A percentile compares a stretch with the other conserved stretches of the same genome.
Conservation (phyloP, 1,140 invertebrate species). For the Drosophila mayri region DNA sequence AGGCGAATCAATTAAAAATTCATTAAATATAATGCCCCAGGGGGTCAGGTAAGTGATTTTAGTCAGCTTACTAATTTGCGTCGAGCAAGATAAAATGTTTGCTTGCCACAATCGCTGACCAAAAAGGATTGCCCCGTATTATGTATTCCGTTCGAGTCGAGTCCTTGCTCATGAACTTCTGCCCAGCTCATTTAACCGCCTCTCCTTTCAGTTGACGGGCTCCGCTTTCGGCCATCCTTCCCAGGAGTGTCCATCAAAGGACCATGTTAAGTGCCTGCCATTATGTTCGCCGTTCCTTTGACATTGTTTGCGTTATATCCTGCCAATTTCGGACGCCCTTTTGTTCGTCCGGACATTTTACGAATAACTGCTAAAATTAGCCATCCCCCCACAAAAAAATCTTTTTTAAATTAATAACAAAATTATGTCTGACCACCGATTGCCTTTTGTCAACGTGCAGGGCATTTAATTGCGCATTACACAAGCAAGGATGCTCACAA, state of each 20-base stretch:
- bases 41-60: slow-evolving; percentile 30
- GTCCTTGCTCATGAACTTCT: neutral
- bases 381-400: slow-evolving; percentile 1
- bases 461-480: slow-evolving; percentile 14
- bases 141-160: neutral
- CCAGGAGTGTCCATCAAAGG: slow-evolving; percentile 20
- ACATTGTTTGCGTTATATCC: slow-evolving; percentile 29
- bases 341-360: neutral
- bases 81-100: slow-evolving; percentile 19
- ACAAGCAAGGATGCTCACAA: neutral
- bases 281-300: slow-evolving; percentile 26
- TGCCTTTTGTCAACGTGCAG: neutral
- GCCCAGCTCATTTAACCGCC: neutral
- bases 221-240: neutral
- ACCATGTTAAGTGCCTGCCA: slow-evolving; percentile 19
- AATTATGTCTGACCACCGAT: slow-evolving; percentile 7
- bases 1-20: slow-evolving; percentile 42
- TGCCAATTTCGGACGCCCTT: slow-evolving; percentile 19
- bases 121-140: slow-evolving; percentile 9
- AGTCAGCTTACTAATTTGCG: slow-evolving; percentile 21
- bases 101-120: slow-evolving; percentile 5
- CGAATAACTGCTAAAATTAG: slow-evolving; percentile 21
- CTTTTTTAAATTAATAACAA: slow-evolving; percentile 29
- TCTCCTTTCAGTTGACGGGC: neutral
- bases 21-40: slow-evolving; percentile 9